A percentile compares a stretch with the other conserved stretches of the same genome.
Conservation (phyloP, 2,797 vertebrate species). For the Chanos chanos region DNA sequence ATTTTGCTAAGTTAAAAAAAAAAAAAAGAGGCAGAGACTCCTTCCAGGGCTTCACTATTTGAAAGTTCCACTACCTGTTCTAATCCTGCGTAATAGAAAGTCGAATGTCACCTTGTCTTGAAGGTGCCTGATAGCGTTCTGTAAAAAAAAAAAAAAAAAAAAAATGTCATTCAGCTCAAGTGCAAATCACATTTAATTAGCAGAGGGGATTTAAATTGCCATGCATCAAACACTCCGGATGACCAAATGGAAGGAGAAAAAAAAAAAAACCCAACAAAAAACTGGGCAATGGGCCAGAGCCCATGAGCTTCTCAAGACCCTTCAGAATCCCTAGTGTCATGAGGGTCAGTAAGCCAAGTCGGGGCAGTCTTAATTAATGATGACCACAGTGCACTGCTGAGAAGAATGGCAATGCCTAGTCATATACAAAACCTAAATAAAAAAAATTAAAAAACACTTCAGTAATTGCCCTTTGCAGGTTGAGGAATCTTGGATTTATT, state of each 20-base stretch:
- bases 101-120: slow-evolving; percentile 82
- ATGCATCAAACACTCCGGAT: slow-evolving; percentile 77
- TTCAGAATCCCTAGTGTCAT: slow-evolving; percentile 76
- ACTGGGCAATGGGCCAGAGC: slow-evolving; percentile 74
- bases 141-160: too few relatives aligned
- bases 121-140: slow-evolving; percentile 76
- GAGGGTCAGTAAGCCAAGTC: slow-evolving; percentile 77
- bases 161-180: slow-evolving; percentile 81
- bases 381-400: slow-evolving; percentile 66
- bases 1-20: slow-evolving; percentile 68
- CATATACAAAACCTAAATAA: background rate
- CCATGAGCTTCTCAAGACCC: slow-evolving; percentile 75
- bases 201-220: slow-evolving; percentile 80
- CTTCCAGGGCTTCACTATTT: slow-evolving; percentile 47
- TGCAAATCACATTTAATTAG: slow-evolving; percentile 84
- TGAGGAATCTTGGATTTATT: too few relatives aligned
- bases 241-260: slow-evolving; percentile 66
- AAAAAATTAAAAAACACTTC: too few relatives aligned
- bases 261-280: too few relatives aligned
- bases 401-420: slow-evolving; percentile 62
- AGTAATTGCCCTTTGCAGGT: too few relatives aligned
- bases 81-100: slow-evolving; percentile 79
- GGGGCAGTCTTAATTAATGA: slow-evolving; percentile 79
- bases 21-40: slow-evolving; percentile 53
- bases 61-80: slow-evolving; percentile 70